Percentiles rank a stretch among this genome's conserved stretches.
Evolutionary conservation across 2,113 vertebrate genomes (phyloP).

Genomic region (Sphyrna mokarran): DNA sequence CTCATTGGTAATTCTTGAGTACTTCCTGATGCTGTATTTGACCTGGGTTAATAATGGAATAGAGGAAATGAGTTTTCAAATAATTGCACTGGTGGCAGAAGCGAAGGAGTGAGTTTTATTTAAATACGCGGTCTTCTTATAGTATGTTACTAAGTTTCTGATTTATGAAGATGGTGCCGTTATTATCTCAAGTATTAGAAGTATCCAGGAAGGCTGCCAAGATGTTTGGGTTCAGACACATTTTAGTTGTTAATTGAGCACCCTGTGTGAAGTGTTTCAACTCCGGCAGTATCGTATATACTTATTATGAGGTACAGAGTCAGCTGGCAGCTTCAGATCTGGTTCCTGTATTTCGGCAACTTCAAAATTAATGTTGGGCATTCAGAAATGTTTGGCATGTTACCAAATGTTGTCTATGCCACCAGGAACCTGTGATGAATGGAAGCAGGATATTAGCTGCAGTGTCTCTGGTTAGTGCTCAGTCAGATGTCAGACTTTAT

Average conservation of each 20-base stretch:
- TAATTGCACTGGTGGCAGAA: not conserved
- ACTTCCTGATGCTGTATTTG: conserved; percentile 23
- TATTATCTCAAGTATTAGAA: conserved; percentile 47
- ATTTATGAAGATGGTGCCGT: conserved; percentile 42
- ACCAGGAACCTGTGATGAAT: conserved; percentile 46
- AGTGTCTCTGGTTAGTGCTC: conserved; percentile 44
- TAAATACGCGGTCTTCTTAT: conserved; percentile 14
- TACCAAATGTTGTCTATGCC: conserved; percentile 46
- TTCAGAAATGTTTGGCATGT: conserved; percentile 49
- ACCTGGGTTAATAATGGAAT: conserved; percentile 14
- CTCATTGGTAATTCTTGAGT: not conserved
- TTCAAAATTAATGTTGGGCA: conserved; percentile 47
- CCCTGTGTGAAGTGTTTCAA: conserved; percentile 48
- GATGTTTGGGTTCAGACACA: conserved; percentile 41
- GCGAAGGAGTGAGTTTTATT: conserved; percentile 23
- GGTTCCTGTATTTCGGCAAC: conserved; percentile 53
- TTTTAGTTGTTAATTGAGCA: conserved; percentile 52
- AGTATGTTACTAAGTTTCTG: conserved; percentile 39
- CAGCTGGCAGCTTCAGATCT: conserved; percentile 49
- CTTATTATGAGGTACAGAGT: conserved; percentile 47
- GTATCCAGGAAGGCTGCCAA: conserved; percentile 51
- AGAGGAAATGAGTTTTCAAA: conserved; percentile 12
- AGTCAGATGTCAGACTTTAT: conserved; percentile 48
- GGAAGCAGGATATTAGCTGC: conserved; percentile 51
- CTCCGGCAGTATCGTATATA: conserved; percentile 46